These are phyloP conservation scores for Mimas tiliae DNA, from an alignment of 2,888 invertebrate species.

Conservation along the genomic window DNA sequence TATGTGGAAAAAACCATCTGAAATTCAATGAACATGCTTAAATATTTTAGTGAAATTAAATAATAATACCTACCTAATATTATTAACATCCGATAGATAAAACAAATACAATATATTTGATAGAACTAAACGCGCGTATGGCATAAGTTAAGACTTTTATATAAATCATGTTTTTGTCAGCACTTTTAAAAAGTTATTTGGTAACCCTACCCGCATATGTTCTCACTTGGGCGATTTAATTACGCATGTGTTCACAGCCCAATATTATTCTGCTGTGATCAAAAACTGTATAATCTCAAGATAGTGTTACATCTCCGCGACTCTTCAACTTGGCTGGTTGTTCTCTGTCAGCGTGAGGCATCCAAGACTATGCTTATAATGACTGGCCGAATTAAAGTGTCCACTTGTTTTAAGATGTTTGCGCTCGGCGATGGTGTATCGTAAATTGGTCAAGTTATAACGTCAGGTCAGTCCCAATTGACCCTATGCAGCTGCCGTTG, in stretches of 20 bases:
- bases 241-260: constrained; percentile 57
- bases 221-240: constrained; percentile 50
- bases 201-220: constrained; percentile 64
- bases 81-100: too few species aligned
- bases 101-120: too few species aligned
- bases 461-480: constrained; percentile 76
- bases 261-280: constrained; percentile 33
- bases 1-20: too few species aligned
- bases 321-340: constrained; percentile 49
- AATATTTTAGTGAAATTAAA: too few species aligned
- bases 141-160: too few species aligned
- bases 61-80: too few species aligned
- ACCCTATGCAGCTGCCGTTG: constrained; percentile 74
- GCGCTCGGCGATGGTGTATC: constrained; percentile 37
- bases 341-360: constrained; percentile 46
- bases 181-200: too few species aligned
- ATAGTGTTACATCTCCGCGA: constrained; percentile 32
- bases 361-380: constrained; percentile 53
- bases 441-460: constrained; percentile 62
- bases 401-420: constrained; percentile 31
- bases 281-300: constrained; percentile 32
- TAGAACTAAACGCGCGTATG: too few species aligned
- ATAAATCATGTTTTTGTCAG: too few species aligned
- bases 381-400: constrained; percentile 49
- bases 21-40: too few species aligned